These are phyloP conservation scores for Stictocephala bisonia DNA, from an alignment of 2,888 invertebrate species.

Conservation along the genomic window DNA sequence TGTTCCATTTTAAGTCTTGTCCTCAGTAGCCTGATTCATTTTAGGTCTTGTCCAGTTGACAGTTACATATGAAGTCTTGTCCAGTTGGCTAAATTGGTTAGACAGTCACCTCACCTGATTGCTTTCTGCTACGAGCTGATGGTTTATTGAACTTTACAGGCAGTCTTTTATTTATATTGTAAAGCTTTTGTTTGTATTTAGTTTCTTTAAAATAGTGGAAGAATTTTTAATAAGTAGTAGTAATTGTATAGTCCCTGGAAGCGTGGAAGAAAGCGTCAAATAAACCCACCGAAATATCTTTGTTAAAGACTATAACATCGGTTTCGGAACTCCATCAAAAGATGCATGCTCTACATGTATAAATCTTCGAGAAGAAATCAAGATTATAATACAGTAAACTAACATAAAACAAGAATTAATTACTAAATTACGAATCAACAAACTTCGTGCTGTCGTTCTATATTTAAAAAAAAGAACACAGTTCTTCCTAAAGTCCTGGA, in stretches of 20 bases:
- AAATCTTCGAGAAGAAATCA: background rate
- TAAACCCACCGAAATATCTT: constrained; percentile 3
- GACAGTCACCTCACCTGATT: too few relatives aligned
- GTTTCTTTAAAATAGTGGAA: background rate
- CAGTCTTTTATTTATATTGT: too few relatives aligned
- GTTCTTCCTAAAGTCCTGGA: constrained; percentile 8
- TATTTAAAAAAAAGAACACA: background rate
- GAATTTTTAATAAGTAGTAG: constrained; percentile 6
- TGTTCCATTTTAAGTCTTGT: too few relatives aligned
- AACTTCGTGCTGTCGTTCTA: background rate
- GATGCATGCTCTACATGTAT: constrained; percentile 46
- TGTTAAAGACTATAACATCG: constrained; percentile 35
- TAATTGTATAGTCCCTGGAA: background rate
- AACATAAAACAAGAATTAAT: too few relatives aligned
- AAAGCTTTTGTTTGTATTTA: too few relatives aligned
- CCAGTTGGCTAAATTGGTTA: too few relatives aligned
- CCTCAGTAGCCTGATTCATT: too few relatives aligned
- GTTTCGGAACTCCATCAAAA: constrained; percentile 46
- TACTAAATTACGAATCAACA: background rate
- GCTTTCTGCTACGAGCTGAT: too few relatives aligned
- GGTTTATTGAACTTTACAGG: too few relatives aligned
- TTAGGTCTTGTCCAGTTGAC: too few relatives aligned
- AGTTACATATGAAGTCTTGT: too few relatives aligned
- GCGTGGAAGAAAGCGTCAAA: constrained; percentile 17
- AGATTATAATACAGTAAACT: too few relatives aligned